Base-by-base conservation (phyloP, 2,888 invertebrate genomes). In the Drosophila multiciliata region DNA sequence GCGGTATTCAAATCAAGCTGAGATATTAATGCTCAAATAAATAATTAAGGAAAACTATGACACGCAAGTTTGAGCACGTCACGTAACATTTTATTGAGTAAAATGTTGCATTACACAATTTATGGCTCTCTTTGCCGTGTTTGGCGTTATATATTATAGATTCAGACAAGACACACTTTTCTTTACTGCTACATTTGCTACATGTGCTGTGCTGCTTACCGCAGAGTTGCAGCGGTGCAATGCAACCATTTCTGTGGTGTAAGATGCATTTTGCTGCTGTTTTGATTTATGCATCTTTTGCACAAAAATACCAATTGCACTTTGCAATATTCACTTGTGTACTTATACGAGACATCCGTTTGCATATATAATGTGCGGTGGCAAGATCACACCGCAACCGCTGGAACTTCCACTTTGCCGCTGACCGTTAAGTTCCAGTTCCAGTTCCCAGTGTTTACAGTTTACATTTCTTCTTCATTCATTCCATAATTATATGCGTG, bases 101-200 rank as follows among this genome's bases (percentile, higher is more conserved):
- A 57, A 32, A 57, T 32, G 29, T 29, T 32, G 26, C 55, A 42
- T 57, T 57, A 57, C 57, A 57, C 42, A 57, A 42, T n/a, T n/a
- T 26, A 15, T 38, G 12, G 36, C 35, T 17, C 23, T 15, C 36
- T 23, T 15, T 23, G 45, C 15, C 45, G 23, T 17, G 17, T 36
- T 53, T 53, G 33, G 20, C 33, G 12, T 23, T 36, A 3, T 54
- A 3, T 54, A 26, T 45, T 45, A 36, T 23, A 54, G 23, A 36
- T 54, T 20, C 36, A 54, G 23, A 17, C 29, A 29, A 49, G 29
- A 29, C 15, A 33, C 9, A 53, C 6, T 54, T 54, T 36, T 36
- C 54, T 36, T 26, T 26, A 3, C 11, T 6, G 15, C 15, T 1
- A 23, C 23, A 15, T 29, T 29, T 17, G 48, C 49, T 29, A 0